Conservation (phyloP, 2,797 vertebrate genomes). For the Psittacula derbiana region DNA sequence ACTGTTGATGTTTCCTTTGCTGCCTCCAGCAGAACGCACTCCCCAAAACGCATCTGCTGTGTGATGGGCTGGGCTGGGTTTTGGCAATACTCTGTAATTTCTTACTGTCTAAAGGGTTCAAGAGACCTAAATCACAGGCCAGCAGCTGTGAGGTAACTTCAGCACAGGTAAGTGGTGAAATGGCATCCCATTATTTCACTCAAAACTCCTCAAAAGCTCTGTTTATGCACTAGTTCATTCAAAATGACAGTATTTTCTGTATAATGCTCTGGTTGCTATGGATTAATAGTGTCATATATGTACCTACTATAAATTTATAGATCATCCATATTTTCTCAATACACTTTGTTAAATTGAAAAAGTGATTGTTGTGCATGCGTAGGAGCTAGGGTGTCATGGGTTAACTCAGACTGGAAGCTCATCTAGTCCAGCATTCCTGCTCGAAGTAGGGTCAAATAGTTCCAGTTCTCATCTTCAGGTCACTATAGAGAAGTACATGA, state of each 20-base stretch:
- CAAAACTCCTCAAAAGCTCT: background rate
- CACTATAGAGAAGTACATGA: rapidly evolving
- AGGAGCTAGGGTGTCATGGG: background rate
- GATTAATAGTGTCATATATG: background rate
- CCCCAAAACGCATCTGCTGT: background rate
- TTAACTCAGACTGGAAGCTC: rapidly evolving
- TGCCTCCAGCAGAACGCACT: background rate
- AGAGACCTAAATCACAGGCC: background rate
- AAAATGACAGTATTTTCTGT: background rate
- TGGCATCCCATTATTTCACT: background rate
- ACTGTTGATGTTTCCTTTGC: rapidly evolving
- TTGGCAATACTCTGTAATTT: background rate
- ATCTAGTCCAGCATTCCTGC: background rate
- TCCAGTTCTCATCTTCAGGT: background rate
- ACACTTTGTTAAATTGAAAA: background rate
- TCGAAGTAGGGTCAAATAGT: background rate
- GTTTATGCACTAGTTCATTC: background rate
- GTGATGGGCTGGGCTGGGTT: background rate
- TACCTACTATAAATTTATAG: background rate
- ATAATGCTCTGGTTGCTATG: background rate
- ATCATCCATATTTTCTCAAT: background rate
- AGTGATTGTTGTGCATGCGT: rapidly evolving
- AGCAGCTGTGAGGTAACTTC: rapidly evolving
- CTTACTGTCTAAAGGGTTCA: background rate
- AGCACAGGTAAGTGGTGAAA: background rate